A percentile compares a stretch with the other conserved stretches of the same genome.
phyloP scores from a whole-genome alignment of 1,140 invertebrate genomes.

The Aphelinus atriplicis region DNA sequence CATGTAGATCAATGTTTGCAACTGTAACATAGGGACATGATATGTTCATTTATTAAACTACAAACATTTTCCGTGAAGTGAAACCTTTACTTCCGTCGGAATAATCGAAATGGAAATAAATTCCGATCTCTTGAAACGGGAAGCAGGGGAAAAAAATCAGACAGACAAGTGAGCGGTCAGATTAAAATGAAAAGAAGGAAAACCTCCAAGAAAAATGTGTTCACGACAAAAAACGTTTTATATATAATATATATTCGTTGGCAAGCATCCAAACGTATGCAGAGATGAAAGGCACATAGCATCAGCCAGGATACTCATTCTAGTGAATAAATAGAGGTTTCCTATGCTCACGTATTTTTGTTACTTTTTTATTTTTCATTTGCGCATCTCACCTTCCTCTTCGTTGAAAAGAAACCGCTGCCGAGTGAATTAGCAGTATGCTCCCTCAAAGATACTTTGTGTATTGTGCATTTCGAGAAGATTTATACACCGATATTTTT shows the following conservation, averaged over 20 bases:
- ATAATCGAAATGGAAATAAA: slow-evolving; percentile 11
- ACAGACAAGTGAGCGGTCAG: slow-evolving; percentile 18
- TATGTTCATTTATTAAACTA: no score
- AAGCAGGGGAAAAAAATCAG: slow-evolving; percentile 5
- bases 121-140: background rate
- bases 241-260: background rate
- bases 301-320: background rate
- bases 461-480: background rate
- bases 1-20: no score
- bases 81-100: background rate
- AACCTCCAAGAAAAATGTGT: background rate
- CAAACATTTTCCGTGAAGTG: no score
- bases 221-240: background rate
- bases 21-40: no score
- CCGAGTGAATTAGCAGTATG: no score
- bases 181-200: background rate
- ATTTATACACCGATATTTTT: no score
- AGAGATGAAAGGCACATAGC: background rate
- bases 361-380: background rate
- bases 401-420: background rate
- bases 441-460: no score
- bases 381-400: background rate
- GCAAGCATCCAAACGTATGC: background rate
- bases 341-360: background rate
- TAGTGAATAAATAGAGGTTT: slow-evolving; percentile 28